Evolutionary conservation across 2,888 invertebrate genomes (phyloP).

Genomic region (Belgica antarctica): DNA sequence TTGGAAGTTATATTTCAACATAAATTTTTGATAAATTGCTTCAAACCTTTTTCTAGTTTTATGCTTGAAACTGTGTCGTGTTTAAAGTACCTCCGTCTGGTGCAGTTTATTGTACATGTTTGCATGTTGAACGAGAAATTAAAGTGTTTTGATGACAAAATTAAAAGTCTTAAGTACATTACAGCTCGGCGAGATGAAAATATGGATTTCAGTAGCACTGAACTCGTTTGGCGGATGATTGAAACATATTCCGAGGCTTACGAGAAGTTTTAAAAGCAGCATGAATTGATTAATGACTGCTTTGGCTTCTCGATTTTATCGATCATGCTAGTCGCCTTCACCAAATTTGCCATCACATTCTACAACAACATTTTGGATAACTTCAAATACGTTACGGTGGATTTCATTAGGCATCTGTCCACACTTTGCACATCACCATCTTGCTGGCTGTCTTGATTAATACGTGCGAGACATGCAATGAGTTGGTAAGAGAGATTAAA

Average conservation of each 20-base stretch:
- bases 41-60: neutral
- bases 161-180: neutral
- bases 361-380: neutral
- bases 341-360: neutral
- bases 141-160: neutral
- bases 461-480: conserved; percentile 16
- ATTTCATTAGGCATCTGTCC: neutral
- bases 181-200: too few relatives aligned
- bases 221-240: neutral
- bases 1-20: neutral
- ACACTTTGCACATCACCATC: conserved; percentile 9
- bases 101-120: conserved; percentile 18
- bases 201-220: neutral
- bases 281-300: neutral
- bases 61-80: neutral
- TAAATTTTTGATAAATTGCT: neutral
- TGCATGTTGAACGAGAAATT: neutral
- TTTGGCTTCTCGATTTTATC: conserved; percentile 10
- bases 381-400: neutral
- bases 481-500: conserved; percentile 5
- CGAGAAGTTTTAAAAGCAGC: neutral
- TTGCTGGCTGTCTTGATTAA: neutral
- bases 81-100: conserved; percentile 5
- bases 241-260: neutral
- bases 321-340: neutral